Evolutionary conservation across 2,888 invertebrate genomes (phyloP).

Genomic region (Mythimna ferrago): DNA sequence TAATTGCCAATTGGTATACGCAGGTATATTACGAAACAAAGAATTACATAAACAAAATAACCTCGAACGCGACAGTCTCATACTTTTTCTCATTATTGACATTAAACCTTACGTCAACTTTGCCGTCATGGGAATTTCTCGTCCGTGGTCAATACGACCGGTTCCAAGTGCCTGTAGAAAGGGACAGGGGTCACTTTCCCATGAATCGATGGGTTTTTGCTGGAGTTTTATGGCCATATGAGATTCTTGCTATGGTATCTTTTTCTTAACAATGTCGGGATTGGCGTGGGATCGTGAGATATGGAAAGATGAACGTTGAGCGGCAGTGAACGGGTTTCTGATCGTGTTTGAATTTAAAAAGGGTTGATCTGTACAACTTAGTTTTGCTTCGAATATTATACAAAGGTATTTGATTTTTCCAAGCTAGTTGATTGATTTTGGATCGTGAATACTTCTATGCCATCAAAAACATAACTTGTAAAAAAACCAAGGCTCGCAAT

Average conservation of each 20-base stretch:
- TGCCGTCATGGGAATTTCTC: slow-evolving; percentile 52
- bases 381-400: no score
- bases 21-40: slow-evolving; percentile 21
- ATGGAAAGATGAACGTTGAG: slow-evolving; percentile 34
- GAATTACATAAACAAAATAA: slow-evolving; percentile 27
- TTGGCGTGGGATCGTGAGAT: slow-evolving; percentile 58
- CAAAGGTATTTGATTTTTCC: background rate
- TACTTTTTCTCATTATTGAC: slow-evolving; percentile 38
- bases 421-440: background rate
- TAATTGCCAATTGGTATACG: slow-evolving; percentile 12
- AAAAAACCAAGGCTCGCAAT: no score
- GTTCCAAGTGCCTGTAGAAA: slow-evolving; percentile 72
- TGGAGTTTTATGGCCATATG: slow-evolving; percentile 57
- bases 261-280: slow-evolving; percentile 38
- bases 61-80: slow-evolving; percentile 7
- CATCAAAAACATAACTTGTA: no score
- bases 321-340: slow-evolving; percentile 18
- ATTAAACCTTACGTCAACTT: slow-evolving; percentile 41
- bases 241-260: slow-evolving; percentile 44
- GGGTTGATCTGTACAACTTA: background rate
- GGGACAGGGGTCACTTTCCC: slow-evolving; percentile 81
- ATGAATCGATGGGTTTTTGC: slow-evolving; percentile 78
- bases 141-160: slow-evolving; percentile 64
- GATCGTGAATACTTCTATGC: background rate
- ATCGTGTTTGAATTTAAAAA: slow-evolving; percentile 14